Base-by-base conservation (phyloP, 1,140 invertebrate species). In the Olivierus martensii region DNA sequence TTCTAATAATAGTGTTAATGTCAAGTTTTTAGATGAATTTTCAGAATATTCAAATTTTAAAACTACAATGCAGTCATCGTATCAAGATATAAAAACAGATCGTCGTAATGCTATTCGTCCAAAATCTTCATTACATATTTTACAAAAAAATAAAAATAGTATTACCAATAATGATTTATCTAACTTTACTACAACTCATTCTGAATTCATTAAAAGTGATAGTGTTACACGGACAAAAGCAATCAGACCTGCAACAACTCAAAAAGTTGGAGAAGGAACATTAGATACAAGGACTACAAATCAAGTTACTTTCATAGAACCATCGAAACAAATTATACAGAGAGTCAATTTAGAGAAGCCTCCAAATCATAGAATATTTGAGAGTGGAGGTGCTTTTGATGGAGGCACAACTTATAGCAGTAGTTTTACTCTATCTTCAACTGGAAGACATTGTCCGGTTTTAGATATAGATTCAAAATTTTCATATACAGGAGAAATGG, bases 201-300 rank as follows among this genome's bases (percentile, higher is more conserved):
- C 28, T 6, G 28, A 28, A 9, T 28, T 28, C 28, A 9, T 4
- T 28, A 28, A 28, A 28, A 28, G 28, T 28, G 28, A 28, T 6
- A 28, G 28, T 28, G 4, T 28, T 11, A 46, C 15, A 38, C 35
- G 49, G 43, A 44, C 46, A 11, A 19, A 28, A 15, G 47, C 46
- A 4, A 14, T 41, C 4, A 34, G 57, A 36, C 57, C 57, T 21
- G 6, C 53, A 34, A 58, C 57, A 18, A 52, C 42, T 18, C 47
- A 54, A 19, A 55, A 52, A 41, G 34, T 58, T 9, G 45, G 45
- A 12, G 48, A 51, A 28, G 57, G 57, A 15, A 6, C 28, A 45
- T 58, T 58, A 14, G 49, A 52, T 45, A 37, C 48, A 37, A 28
- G 43, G 22, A 56, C 43, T 7, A 59, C 53, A 17, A 41, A 49